Base-by-base conservation (phyloP, 2,797 vertebrate genomes). In the Brotula barbata region DNA sequence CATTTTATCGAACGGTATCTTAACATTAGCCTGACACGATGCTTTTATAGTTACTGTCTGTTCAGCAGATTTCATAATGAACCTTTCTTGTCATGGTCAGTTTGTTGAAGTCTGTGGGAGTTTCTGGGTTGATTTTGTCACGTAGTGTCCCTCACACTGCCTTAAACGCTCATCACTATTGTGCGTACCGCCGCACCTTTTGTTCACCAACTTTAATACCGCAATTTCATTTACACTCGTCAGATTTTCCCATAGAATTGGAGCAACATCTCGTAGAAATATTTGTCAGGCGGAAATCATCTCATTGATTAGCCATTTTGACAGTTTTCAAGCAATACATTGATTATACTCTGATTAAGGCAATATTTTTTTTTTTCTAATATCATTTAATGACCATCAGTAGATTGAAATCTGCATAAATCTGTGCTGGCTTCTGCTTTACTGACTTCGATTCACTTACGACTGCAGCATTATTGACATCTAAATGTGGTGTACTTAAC, bases 111-210 rank as follows among this genome's bases (percentile, higher is more conserved):
- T 31, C 9, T 14, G 1, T 11, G 14, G 14, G 33, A 40, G 11
- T 7, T 11, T 58, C 21, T 22, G 20, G 41, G 40, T 42, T 64
- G 23, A 22, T 47, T 28, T 28, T 50, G 28, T 9, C 28, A 54
- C 23, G 50, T 41, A 34, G 19, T 46, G 46, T 25, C 49, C 40
- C 44, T 62, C 53, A 21, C 50, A n/a, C 58, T 34, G 49, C 65
- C 70, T 62, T 50, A 36, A 52, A 55, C 45, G 50, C 51, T 49
- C 47, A 37, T 25, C 8, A 37, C 15, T 36, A 12, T 36, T 33
- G 12, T 33, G 15, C 44, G 22, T 54, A 36, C 7, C 22, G 16
- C 31, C 54, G 36, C n/a, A 36, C 25, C 12, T 14, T 55, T 22
- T 10, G 2, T 9, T 21, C 15, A 3, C 36, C 13, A 31, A 23